Evolutionary conservation across 2,113 vertebrate species (phyloP), one percentile per base, ranked within the genome.

Genomic region (Dinomys branickii): DNA sequence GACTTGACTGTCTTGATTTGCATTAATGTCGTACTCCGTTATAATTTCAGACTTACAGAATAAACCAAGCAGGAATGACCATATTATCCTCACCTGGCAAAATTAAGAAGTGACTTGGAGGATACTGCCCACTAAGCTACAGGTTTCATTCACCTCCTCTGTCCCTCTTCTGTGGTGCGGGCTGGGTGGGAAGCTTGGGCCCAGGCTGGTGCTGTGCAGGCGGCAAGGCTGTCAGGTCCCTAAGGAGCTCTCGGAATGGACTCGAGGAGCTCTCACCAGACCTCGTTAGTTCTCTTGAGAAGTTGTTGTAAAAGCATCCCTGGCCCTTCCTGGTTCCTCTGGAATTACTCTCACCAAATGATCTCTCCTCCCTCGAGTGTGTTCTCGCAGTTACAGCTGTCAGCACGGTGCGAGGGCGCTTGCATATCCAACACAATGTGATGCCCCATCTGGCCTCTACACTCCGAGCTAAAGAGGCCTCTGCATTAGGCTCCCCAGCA

Each of bases 71-170:
- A 20, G 44, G 3, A 44, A 59, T 52, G 24, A 24, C 30, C 7
- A 3, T 28, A 9, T 16, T 16, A 28, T 20, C 47, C 75, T 87
- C 33, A 38, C 7, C 58, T 26, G 1, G 13, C 16, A n/a, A 35
- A 44, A 47, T 28, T 2, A 20, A 88, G 80, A 80, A 17, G 20
- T 9, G 63, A 38, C 38, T 19, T 1, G 30, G 28, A 19, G 4
- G 0, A 10, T 8, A 2, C n/a, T 78, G 1, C 9, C 50, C 33
- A 52, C 30, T 26, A 3, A 35, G 30, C 24, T 11, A 1, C 17
- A 35, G 56, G 24, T 13, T 20, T n/a, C 9, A 1, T 9, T 50
- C 5, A 0, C 16, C 19, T 22, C 24, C 38, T 2, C 24, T 7
- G 2, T 30, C 22, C 30, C 28, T 16, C 4, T 7, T 1, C 35